Evolutionary conservation across 2,113 vertebrate species (phyloP), one percentile per base, ranked within the genome.

Genomic region (Speoplatyrhinus poulsoni): DNA sequence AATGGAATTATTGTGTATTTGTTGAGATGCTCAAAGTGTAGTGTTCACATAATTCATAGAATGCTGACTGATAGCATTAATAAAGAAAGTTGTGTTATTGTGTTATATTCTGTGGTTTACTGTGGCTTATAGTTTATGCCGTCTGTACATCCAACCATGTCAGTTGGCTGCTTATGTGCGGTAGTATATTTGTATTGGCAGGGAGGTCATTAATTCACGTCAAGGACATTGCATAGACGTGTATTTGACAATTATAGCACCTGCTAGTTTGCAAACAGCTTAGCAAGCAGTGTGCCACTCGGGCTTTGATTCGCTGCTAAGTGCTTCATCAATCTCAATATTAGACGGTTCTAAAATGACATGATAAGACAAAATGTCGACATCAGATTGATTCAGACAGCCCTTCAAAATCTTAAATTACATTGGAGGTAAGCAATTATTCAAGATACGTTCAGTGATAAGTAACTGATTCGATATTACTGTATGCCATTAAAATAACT

Each of bases 261-360:
- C 82, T 76, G 84, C 66, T 77, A 67, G 82, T 83, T 85, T 79
- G 81, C 82, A 82, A 87, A 82, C 77, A 81, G 85, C 79, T 87
- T 85, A 86, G 84, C 82, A 87, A 79, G 85, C 82, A 69, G 67
- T 53, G n/a, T 75, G 76, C 64, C 80, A 61, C 73, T 75, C 8
- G 60, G 54, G 80, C 83, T 87, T 87, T 87, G 81, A 87, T 88
- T 87, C 65, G 5, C 72, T 59, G 82, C 82, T 88, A 89, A 91
- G 84, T 88, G 85, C 83, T 89, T 85, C 87, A 91, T 91, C 89
- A 88, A 88, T 91, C 85, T 90, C 85, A 90, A 87, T 84, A 88
- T 90, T 91, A 88, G 82, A 83, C 77, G 74, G 77, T 77, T 81
- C 80, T 80, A 76, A 72, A 82, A 85, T 87, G 88, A 91, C 88